Evolutionary conservation across 1,140 invertebrate species (phyloP).

Genomic region (Drosophila ambigua): DNA sequence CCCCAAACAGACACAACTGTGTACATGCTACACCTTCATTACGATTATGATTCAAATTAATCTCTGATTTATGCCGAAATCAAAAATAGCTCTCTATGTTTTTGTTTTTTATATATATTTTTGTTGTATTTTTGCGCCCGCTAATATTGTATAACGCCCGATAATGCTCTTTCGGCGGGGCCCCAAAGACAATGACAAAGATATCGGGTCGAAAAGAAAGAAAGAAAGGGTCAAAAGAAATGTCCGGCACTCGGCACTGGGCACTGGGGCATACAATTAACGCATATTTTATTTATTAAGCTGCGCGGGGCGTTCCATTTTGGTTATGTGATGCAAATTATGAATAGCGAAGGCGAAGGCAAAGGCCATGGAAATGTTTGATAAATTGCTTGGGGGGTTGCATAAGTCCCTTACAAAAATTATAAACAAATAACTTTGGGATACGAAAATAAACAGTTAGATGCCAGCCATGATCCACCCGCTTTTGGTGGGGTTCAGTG

Average conservation of each 20-base stretch:
- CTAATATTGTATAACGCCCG: slow-evolving; percentile 59
- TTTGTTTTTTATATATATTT: slow-evolving; percentile 5
- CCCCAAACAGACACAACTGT: slow-evolving; percentile 5
- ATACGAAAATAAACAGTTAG: slow-evolving; percentile 29
- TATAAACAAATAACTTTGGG: slow-evolving; percentile 2
- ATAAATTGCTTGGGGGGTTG: slow-evolving; percentile 67
- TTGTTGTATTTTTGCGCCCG: slow-evolving; percentile 10
- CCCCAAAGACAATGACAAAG: slow-evolving; percentile 46
- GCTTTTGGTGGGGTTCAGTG: slow-evolving; percentile 33
- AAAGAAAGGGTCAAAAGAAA: slow-evolving; percentile 73
- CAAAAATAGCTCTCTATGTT: slow-evolving; percentile 19
- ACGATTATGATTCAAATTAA: slow-evolving; percentile 19
- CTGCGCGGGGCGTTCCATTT: slow-evolving; percentile 55
- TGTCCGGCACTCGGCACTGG: slow-evolving; percentile 23
- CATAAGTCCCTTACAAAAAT: slow-evolving; percentile 26
- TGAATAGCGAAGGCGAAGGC: slow-evolving; percentile 47
- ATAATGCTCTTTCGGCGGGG: slow-evolving; percentile 42
- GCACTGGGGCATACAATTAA: slow-evolving; percentile 61
- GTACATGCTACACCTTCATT: slow-evolving; percentile 28
- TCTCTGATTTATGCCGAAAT: not conserved
- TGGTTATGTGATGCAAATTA: slow-evolving; percentile 78
- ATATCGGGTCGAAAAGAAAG: slow-evolving; percentile 15
- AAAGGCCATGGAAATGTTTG: slow-evolving; percentile 36
- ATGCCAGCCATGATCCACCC: slow-evolving; percentile 12
- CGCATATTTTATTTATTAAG: slow-evolving; percentile 68